Conservation (phyloP, 2,797 vertebrate genomes). For the Myotis pilosus region DNA sequence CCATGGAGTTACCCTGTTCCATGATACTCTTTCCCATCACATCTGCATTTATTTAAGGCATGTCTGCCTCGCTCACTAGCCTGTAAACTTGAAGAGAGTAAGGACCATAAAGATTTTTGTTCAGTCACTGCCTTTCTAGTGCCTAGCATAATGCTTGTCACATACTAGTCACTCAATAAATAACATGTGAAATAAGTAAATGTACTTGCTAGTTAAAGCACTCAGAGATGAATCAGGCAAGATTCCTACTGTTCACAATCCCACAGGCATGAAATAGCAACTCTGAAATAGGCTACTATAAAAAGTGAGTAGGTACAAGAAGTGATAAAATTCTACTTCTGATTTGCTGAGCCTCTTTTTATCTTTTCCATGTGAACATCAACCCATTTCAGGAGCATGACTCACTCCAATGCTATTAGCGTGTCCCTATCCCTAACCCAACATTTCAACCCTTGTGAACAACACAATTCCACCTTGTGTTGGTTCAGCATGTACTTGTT, state of each 20-base stretch:
- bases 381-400: background rate
- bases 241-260: background rate
- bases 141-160: background rate
- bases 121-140: background rate
- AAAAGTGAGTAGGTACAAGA: background rate
- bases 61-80: background rate
- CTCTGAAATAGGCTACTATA: background rate
- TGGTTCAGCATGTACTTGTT: background rate
- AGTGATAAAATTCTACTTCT: background rate
- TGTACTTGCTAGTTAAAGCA: background rate
- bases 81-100: background rate
- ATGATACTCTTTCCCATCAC: background rate
- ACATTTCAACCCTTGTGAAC: background rate
- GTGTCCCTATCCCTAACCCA: background rate
- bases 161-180: background rate
- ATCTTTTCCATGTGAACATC: background rate
- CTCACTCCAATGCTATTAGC: background rate
- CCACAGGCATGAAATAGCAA: background rate
- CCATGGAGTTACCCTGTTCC: background rate
- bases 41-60: background rate
- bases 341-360: background rate
- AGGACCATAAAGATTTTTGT: background rate
- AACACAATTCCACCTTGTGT: background rate
- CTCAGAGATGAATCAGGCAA: background rate
- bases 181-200: background rate